These are phyloP conservation scores for Mungos mungo DNA, from an alignment of 2,113 vertebrate species.

Conservation along the genomic window DNA sequence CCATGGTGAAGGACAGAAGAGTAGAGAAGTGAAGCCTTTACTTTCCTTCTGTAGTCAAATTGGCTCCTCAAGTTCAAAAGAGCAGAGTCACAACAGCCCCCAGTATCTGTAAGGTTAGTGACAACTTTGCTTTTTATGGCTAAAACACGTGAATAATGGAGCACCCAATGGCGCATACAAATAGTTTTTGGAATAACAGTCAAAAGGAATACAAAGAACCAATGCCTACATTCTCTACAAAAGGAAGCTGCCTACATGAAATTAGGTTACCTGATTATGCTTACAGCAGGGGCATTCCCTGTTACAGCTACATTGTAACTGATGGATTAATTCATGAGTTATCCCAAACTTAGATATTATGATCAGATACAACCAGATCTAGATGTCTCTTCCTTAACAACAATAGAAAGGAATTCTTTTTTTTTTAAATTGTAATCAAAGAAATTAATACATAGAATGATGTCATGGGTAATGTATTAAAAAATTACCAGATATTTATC, in stretches of 20 bases:
- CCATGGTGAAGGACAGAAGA: not conserved
- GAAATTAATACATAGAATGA: constrained; percentile 3
- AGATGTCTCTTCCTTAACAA: not conserved
- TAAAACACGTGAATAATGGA: not conserved
- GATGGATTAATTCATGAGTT: not conserved
- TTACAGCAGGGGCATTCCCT: not conserved
- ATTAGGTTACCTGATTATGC: not conserved
- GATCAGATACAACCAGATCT: not conserved
- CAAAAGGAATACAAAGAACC: not conserved
- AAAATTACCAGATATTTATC: not conserved
- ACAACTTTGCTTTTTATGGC: constrained; percentile 28
- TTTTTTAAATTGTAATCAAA: not conserved
- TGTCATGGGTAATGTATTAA: not conserved
- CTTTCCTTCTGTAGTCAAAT: not conserved
- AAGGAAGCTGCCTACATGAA: not conserved
- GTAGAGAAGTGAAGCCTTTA: not conserved
- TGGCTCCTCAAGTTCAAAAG: not conserved
- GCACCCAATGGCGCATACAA: not conserved
- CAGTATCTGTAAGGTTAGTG: not conserved
- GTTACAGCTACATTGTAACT: not conserved
- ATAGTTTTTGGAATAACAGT: constrained; percentile 34
- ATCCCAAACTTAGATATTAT: not conserved
- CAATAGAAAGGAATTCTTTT: not conserved
- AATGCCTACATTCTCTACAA: not conserved
- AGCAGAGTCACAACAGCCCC: not conserved